Percentiles rank a stretch among this genome's conserved stretches.
Evolutionary conservation across 1,140 invertebrate genomes (phyloP).

Genomic region (Chelonus insularis): DNA sequence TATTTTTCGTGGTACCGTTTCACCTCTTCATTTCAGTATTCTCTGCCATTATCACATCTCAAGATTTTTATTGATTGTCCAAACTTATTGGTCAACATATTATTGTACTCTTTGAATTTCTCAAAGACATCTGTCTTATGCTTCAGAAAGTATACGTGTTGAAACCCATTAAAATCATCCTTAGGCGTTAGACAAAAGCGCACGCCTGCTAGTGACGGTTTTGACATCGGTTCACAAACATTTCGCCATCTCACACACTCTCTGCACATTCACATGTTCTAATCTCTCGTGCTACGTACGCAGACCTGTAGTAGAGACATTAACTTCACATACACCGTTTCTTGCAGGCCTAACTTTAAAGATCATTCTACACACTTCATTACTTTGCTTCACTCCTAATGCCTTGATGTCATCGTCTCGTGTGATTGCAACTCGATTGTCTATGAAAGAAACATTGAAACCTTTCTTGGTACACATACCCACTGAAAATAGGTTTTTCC

Average conservation of each 20-base stretch:
- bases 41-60: conserved; percentile 27
- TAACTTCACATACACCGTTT: background rate
- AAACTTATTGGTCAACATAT: conserved; percentile 31
- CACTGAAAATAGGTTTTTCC: conserved; percentile 40
- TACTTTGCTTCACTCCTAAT: conserved; percentile 21
- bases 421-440: conserved; percentile 19
- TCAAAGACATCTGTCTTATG: conserved; percentile 32
- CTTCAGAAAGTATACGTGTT: conserved; percentile 23
- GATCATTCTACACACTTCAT: conserved; percentile 29
- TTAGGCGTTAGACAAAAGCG: conserved; percentile 29
- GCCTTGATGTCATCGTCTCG: conserved; percentile 22
- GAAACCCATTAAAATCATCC: conserved; percentile 24
- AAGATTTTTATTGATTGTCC: conserved; percentile 23
- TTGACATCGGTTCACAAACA: conserved; percentile 28
- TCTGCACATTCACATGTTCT: conserved; percentile 21
- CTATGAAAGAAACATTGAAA: conserved; percentile 30
- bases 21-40: conserved; percentile 14
- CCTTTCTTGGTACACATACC: conserved; percentile 28
- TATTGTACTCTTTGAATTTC: conserved; percentile 29
- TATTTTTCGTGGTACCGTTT: background rate
- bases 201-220: conserved; percentile 11
- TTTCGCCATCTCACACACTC: conserved; percentile 21
- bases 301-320: conserved; percentile 6
- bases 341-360: conserved; percentile 22
- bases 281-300: conserved; percentile 28